phyloP scores from a whole-genome alignment of 2,113 vertebrate genomes.

The Colossoma macropomum region DNA sequence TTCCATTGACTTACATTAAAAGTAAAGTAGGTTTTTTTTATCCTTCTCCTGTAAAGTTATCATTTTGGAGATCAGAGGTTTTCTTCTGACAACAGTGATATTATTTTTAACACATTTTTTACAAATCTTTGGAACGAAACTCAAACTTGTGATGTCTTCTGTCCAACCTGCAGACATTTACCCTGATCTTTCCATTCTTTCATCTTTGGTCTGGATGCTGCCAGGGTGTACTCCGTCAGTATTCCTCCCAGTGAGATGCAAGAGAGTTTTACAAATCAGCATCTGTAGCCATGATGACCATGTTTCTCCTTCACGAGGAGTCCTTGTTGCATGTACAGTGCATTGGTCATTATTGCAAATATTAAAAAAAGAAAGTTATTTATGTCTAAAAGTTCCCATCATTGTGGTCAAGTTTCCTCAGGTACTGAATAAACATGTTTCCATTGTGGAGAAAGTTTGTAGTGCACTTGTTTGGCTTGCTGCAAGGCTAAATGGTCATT shows the following conservation, averaged over 20 bases:
- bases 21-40: too few species aligned
- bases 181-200: neutral
- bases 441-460: neutral
- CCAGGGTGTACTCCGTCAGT: neutral
- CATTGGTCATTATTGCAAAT: neutral
- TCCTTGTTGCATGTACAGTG: neutral
- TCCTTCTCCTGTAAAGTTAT: too few species aligned
- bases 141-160: neutral
- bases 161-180: conserved; percentile 7
- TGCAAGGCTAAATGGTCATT: neutral
- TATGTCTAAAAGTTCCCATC: neutral
- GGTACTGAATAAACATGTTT: conserved; percentile 9
- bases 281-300: neutral
- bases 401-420: conserved; percentile 36
- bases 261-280: neutral
- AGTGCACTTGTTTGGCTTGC: conserved; percentile 30
- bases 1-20: too few species aligned
- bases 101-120: neutral
- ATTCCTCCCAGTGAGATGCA: neutral
- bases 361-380: neutral
- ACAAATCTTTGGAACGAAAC: neutral
- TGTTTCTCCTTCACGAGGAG: neutral
- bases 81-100: too few species aligned
- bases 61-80: too few species aligned
- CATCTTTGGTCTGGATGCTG: neutral